Evolutionary conservation across 2,113 vertebrate genomes (phyloP).

Genomic region (Sylvilagus bachmani): DNA sequence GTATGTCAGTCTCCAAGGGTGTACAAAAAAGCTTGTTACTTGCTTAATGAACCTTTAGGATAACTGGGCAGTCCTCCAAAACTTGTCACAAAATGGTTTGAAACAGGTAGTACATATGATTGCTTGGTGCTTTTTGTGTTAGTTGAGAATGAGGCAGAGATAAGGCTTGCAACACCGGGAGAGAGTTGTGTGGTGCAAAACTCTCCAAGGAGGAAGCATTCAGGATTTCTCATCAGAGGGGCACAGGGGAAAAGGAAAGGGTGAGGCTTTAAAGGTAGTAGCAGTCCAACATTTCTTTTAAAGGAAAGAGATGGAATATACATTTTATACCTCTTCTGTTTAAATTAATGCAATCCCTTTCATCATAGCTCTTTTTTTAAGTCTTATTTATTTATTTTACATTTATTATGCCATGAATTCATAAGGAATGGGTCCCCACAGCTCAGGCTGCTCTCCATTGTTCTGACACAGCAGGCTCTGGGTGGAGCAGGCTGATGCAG

Average conservation of each 20-base stretch:
- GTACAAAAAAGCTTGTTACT: background rate
- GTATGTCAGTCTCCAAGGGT: background rate
- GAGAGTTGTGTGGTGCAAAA: background rate
- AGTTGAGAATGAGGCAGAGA: accelerated
- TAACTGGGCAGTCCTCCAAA: background rate
- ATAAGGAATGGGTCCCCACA: too few species aligned
- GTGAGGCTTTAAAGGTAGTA: background rate
- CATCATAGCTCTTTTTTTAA: too few species aligned
- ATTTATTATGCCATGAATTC: too few species aligned
- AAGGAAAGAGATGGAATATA: background rate
- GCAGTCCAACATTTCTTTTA: background rate
- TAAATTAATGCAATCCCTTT: background rate
- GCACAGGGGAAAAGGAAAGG: background rate
- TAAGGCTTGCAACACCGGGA: background rate
- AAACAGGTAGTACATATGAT: background rate
- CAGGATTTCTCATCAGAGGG: background rate
- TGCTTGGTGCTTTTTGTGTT: background rate
- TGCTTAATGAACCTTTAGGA: background rate
- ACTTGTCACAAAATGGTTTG: background rate
- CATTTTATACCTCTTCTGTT: background rate
- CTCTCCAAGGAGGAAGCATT: background rate
- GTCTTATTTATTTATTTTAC: too few species aligned
- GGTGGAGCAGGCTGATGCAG: too few species aligned
- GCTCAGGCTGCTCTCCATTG: too few species aligned
- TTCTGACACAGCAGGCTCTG: too few species aligned